Evolutionary conservation across 2,113 vertebrate species (phyloP), one percentile per base, ranked within the genome.

Genomic region (Tapirus terrestris): DNA sequence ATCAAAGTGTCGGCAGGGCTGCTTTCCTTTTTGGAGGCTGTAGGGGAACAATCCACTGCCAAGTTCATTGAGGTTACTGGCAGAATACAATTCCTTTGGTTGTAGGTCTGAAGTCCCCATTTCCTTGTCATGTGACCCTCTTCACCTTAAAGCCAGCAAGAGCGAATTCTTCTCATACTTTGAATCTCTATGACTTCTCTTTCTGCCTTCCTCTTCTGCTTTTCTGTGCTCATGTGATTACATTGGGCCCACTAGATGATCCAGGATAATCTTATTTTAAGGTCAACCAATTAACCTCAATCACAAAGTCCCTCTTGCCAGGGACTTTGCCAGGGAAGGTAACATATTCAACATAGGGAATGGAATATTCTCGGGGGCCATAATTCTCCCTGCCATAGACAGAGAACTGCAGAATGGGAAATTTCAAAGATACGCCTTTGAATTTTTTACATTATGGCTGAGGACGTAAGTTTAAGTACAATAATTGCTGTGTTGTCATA

Each of bases 201-300:
- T 70, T 53, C 31, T 68, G 6, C 33, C 25, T 39, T 70, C 29
- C 45, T 85, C 14, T 73, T 91, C n/a, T 77, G 21, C 45, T 77
- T 60, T 94, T 67, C 23, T 31, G 33, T 91, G 8, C 29, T 90
- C 29, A 6, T 65, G 33, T 36, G 43, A 87, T 80, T 94, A 31
- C 14, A 12, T 2, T 23, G 25, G 36, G 25, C 17, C 36, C 3
- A 25, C 36, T 39, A 48, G 33, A 39, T 51, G 76, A 83, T 80
- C 27, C 48, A 72, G 48, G 45, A 29, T 84, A 84, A 68, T 93
- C 92, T 73, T 90, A 43, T 76, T 96, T 91, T 60, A 60, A 92
- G 25, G 23, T 91, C 61, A 91, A 60, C 20, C 12, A 90, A 45
- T 92, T 87, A 68, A 83, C 17, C 61, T 79, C 67, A 60, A 80